Base-by-base conservation (phyloP, 2,113 vertebrate genomes). In the Podarcis raffonei region DNA sequence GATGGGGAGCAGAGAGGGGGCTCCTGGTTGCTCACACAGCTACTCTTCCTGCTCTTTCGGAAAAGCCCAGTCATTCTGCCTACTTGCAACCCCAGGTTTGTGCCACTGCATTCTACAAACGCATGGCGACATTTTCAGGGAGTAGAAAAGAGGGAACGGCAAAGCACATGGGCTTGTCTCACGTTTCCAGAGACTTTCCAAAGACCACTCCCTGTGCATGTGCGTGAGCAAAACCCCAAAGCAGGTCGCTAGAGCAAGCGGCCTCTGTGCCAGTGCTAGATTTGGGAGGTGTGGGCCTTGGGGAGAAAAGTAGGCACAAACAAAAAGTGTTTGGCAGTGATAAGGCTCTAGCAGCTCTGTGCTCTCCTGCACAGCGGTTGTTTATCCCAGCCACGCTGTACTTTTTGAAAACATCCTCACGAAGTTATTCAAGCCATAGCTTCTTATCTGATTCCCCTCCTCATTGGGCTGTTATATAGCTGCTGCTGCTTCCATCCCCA, bases 261-360 rank as follows among this genome's bases (percentile, higher is more conserved):
- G 7, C 23, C 25, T 9, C 25, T 22, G 74, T 77, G 35, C 78
- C 78, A 18, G 16, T 32, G 57, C 65, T 57, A 30, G 69, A 80
- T 27, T 27, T 16, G 35, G 62, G 62, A 42, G 32, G 32, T 32
- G 82, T 32, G 30, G 76, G 13, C 15, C 2, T 59, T 2, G 25
- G 32, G 77, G 27, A 9, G 25, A 59, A 57, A 75, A 76, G 68
- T 7, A 68, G 88, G 84, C 78, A 66, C 79, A 90, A 90, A 89
- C 88, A 76, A 71, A 77, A 76, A 76, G 71, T 90, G 89, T 83
- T 82, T 75, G 48, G 57, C 5, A 23, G 23, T n/a, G 85, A 90
- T 90, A 90, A 90, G 83, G 23, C 30, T 9, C 22, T 3, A 23
- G n/a, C 27, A 78, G 39, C 30, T 53, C 48, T 53, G 20, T 23